Base-by-base conservation (phyloP, 2,113 vertebrate genomes). In the Cololabis saira region DNA sequence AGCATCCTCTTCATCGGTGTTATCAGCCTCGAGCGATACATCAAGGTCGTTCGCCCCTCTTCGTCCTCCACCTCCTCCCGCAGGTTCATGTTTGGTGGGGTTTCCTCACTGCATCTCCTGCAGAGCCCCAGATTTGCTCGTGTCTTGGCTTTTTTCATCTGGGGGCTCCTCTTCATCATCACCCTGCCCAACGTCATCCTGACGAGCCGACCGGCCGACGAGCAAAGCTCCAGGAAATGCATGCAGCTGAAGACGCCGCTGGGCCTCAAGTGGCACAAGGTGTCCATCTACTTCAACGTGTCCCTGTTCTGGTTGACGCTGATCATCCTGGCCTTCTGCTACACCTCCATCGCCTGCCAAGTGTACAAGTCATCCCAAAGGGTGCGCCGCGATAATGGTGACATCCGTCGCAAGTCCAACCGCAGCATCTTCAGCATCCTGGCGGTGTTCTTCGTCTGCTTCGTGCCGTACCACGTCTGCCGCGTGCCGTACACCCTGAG, bases 381-480 rank as follows among this genome's bases (percentile, higher is more conserved):
- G 0, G 93, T 95, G 57, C 79, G 71, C 17, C 90, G 50, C 19
- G 90, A 68, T 30, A 92, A 89, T 13, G 82, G 73, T 0, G 12
- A n/a, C 0, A 83, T 91, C 51, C 91, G 89, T 52, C 94, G 87
- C 14, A 95, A 93, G 81, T 96, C 90, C 7, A 95, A 91, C 48
- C 94, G 95, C 17, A 98, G 98, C 19, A 98, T 99, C 71, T 94
- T 96, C 84, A 96, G 91, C 76, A 91, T 98, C 43, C 90, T 98
- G 92, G 61, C 90, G 0, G 97, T 98, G 0, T 98, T 98, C 74
- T 76, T 94, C 1, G 0, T 95, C n/a, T 99, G 98, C 65, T 99
- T 99, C 3, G 96, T 96, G 2, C 98, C 98, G 0, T 99, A 98
- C 51, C 97, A 99, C 58, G 6, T 93, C 16, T 94, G 93, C 80